Evolutionary conservation across 2,888 invertebrate species (phyloP).

Genomic region (Hermaeophaga mercurialis): DNA sequence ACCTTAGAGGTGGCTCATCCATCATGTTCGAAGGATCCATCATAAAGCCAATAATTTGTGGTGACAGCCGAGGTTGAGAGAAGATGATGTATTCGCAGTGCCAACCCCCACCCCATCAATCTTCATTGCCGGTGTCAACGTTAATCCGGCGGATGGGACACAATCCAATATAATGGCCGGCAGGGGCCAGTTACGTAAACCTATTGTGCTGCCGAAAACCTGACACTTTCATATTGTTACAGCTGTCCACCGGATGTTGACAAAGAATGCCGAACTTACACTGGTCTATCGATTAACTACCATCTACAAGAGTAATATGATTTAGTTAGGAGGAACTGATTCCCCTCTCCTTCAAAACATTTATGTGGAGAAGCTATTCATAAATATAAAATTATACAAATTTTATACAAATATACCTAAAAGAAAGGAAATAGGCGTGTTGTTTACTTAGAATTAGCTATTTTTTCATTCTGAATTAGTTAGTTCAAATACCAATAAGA

Average conservation of each 20-base stretch:
- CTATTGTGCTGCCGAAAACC: conserved; percentile 38
- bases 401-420: no score
- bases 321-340: not conserved
- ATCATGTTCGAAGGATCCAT: conserved; percentile 46
- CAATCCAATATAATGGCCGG: conserved; percentile 53
- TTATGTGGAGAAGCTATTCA: no score
- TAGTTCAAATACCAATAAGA: no score
- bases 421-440: no score
- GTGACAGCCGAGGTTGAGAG: conserved; percentile 51
- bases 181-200: conserved; percentile 48
- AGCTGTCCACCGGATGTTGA: conserved; percentile 43
- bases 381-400: no score
- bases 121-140: conserved; percentile 51
- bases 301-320: not conserved
- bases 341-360: no score
- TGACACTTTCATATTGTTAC: conserved; percentile 48
- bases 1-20: conserved; percentile 22
- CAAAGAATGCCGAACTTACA: conserved; percentile 26
- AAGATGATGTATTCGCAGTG: conserved; percentile 52
- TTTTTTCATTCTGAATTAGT: no score
- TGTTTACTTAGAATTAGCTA: no score
- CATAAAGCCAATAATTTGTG: conserved; percentile 55
- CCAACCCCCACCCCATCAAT: conserved; percentile 49
- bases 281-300: not conserved
- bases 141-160: conserved; percentile 51